phyloP scores from a whole-genome alignment of 2,888 invertebrate species.

The Flexamia atlantica region DNA sequence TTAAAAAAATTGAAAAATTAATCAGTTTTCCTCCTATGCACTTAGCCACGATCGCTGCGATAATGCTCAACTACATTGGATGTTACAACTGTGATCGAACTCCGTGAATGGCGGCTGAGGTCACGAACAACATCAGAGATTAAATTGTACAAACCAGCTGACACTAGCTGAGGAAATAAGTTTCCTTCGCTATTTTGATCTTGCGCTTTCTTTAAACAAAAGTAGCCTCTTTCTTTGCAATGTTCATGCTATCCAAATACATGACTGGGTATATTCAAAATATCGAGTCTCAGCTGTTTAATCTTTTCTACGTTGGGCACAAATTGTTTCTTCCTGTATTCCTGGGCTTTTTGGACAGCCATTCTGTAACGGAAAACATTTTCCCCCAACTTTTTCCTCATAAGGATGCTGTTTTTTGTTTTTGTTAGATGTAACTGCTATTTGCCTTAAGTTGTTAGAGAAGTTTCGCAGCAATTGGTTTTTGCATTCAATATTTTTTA shows the following conservation, averaged over 20 bases:
- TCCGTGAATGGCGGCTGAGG: conserved; percentile 44
- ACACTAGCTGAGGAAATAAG: conserved; percentile 15
- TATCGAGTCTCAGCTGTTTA: conserved; percentile 44
- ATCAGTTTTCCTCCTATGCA: conserved; percentile 71
- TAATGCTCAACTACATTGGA: conserved; percentile 49
- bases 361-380: conserved; percentile 46
- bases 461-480: conserved; percentile 70
- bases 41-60: conserved; percentile 29
- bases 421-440: conserved; percentile 21
- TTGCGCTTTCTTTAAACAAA: background rate
- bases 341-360: conserved; percentile 38
- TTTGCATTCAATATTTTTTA: conserved; percentile 71
- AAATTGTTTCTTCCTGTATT: conserved; percentile 26
- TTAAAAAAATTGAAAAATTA: conserved; percentile 69
- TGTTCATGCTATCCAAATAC: conserved; percentile 51
- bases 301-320: background rate
- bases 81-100: conserved; percentile 33
- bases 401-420: conserved; percentile 32
- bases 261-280: conserved; percentile 56
- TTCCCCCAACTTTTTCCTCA: conserved; percentile 51
- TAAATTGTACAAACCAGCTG: conserved; percentile 31
- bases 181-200: background rate
- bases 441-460: conserved; percentile 56
- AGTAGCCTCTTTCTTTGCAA: conserved; percentile 57
- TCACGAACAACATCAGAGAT: conserved; percentile 22